Conservation (phyloP, 2,113 vertebrate genomes). For the Polypterus senegalus region DNA sequence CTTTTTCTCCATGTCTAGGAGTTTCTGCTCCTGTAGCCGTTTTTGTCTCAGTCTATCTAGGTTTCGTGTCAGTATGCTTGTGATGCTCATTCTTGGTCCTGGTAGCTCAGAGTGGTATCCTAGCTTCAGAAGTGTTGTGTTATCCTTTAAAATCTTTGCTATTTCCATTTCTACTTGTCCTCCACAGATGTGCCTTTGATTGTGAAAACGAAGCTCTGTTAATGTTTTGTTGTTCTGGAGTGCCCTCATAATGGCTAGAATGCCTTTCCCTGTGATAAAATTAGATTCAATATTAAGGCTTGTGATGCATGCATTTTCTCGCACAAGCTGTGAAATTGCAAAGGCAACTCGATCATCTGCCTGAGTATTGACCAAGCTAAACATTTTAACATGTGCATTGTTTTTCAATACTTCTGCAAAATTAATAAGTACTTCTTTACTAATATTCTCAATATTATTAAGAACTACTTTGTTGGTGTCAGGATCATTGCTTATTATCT, state of each 20-base stretch:
- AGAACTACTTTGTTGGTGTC: constrained; percentile 79
- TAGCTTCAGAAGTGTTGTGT: constrained; percentile 74
- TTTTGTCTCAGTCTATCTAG: constrained; percentile 88
- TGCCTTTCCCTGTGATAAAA: constrained; percentile 82
- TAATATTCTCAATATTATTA: constrained; percentile 93
- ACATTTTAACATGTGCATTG: constrained; percentile 69
- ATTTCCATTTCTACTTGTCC: constrained; percentile 97
- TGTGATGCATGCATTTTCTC: constrained; percentile 66
- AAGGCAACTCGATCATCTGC: constrained; percentile 75
- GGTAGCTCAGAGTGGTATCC: constrained; percentile 93
- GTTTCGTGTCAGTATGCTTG: constrained; percentile 83
- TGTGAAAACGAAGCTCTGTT: constrained; percentile 90
- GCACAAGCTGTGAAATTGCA: constrained; percentile 75
- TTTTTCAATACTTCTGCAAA: constrained; percentile 72
- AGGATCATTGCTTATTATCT: constrained; percentile 58
- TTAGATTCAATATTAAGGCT: constrained; percentile 90
- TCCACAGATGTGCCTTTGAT: constrained; percentile 92
- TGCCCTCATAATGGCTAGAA: constrained; percentile 78
- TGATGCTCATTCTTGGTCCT: constrained; percentile 93
- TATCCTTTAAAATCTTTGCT: constrained; percentile 78
- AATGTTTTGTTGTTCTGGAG: constrained; percentile 69
- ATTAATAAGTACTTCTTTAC: constrained; percentile 65
- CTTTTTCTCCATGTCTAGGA: constrained; percentile 32
- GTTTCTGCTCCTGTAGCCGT: constrained; percentile 74
- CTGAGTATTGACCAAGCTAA: constrained; percentile 82